Evolutionary conservation across 2,797 vertebrate genomes (phyloP), one percentile per base, ranked within the genome.

Genomic region (Mionectes olivaceus): DNA sequence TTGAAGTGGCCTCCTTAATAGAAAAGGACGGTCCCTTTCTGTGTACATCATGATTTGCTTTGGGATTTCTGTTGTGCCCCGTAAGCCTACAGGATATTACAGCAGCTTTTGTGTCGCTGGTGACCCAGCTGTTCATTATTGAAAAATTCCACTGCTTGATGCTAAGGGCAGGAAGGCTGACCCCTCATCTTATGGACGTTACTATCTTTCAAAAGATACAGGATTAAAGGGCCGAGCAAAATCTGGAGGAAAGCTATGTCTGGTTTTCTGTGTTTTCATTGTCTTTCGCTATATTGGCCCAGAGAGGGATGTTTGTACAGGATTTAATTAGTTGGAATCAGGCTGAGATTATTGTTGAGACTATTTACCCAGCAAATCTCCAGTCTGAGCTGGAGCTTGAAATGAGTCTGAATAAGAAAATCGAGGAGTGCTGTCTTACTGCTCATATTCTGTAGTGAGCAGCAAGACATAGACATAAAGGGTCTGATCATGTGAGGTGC

Each of bases 101-200:
- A 98, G 98, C 96, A 98, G 98, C 98, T 99, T 99, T 99, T 99
- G 99, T 99, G 98, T 98, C 98, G 98, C 98, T 98, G 98, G 98
- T 98, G 98, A 99, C 98, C 98, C 99, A 99, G 99, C 98, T 99
- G 99, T 99, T 99, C 99, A 98, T 99, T 99, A 99, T 99, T 99
- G 99, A 99, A 99, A 99, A 99, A 99, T 99, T 99, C 99, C 99
- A 99, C 97, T 97, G 99, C 98, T 99, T 98, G 95, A 98, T 98
- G 98, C 98, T 97, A 98, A 98, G 99, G 98, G 98, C 98, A 98
- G 97, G 97, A 97, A 98, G 98, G 98, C 97, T 98, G 98, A 98
- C 98, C 98, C 98, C 98, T 98, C 99, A 98, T 99, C 99, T 99
- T 98, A 98, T 98, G 98, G 98, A 99, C 98, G 98, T 98, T 99